phyloP scores from a whole-genome alignment of 2,888 invertebrate species.

The Congeria kusceri region DNA sequence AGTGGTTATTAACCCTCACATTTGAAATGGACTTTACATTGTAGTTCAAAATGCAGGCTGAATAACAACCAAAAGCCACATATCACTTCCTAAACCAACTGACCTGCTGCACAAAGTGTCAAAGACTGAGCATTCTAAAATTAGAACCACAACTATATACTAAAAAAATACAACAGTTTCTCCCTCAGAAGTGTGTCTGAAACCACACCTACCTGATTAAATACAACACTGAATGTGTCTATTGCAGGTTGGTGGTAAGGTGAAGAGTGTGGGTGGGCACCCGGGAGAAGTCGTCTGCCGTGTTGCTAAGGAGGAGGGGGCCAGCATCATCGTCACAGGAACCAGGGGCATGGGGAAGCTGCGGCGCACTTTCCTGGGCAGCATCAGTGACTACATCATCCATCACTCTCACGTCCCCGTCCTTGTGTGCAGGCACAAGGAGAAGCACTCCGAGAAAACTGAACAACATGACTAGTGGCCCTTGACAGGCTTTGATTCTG shows the following conservation, averaged over 20 bases:
- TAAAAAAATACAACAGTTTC: no score
- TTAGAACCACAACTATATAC: no score
- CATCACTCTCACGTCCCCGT: constrained; percentile 75
- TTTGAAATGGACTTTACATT: no score
- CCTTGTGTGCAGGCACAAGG: constrained; percentile 68
- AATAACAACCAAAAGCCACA: no score
- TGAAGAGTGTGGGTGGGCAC: constrained; percentile 72
- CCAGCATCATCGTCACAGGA: constrained; percentile 69
- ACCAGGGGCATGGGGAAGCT: constrained; percentile 74
- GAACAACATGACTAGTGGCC: constrained; percentile 30
- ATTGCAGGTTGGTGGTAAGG: constrained; percentile 74
- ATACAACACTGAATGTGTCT: neutral
- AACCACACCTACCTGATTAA: no score
- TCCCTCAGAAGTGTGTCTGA: no score
- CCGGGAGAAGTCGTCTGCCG: constrained; percentile 70
- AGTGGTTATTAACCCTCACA: no score
- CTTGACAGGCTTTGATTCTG: neutral
- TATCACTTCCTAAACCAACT: no score
- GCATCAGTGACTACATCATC: constrained; percentile 73
- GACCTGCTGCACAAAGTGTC: no score
- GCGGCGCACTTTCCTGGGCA: constrained; percentile 72
- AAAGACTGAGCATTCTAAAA: no score
- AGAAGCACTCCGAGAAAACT: constrained; percentile 50
- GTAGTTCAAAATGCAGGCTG: no score
- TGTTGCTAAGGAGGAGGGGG: constrained; percentile 69